Percentiles rank a stretch among this genome's conserved stretches.
phyloP scores from a whole-genome alignment of 1,140 invertebrate species.

The Caenorhabditis latens region DNA sequence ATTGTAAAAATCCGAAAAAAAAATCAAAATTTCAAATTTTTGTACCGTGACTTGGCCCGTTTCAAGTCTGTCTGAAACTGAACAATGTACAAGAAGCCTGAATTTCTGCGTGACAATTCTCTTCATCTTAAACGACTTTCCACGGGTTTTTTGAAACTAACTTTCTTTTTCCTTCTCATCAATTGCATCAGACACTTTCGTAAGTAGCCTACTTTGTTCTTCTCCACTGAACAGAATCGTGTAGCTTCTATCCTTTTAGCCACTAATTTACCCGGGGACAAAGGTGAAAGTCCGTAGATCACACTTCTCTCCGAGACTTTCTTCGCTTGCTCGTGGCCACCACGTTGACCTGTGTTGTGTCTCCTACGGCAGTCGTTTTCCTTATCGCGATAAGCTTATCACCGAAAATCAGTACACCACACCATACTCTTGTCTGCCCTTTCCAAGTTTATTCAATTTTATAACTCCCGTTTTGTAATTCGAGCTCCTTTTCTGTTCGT shows the following conservation, averaged over 20 bases:
- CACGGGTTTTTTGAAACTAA: no score
- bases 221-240: neutral
- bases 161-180: no score
- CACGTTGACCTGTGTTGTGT: neutral
- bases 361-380: neutral
- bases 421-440: neutral
- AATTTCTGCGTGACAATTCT: no score
- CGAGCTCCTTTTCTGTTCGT: neutral
- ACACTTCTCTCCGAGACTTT: neutral
- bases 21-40: no score
- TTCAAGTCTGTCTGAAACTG: no score
- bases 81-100: no score
- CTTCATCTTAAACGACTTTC: no score
- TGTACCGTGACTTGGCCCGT: no score
- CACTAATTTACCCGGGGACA: neutral
- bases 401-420: neutral
- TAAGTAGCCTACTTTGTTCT: neutral
- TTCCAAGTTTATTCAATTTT: neutral
- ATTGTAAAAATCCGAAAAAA: no score
- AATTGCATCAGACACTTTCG: no score
- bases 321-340: neutral
- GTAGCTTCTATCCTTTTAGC: neutral
- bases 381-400: neutral
- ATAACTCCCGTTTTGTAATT: neutral
- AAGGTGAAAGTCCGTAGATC: constrained; percentile 2